Evolutionary conservation across 2,113 vertebrate genomes (phyloP).

Genomic region (Phasianus colchicus): DNA sequence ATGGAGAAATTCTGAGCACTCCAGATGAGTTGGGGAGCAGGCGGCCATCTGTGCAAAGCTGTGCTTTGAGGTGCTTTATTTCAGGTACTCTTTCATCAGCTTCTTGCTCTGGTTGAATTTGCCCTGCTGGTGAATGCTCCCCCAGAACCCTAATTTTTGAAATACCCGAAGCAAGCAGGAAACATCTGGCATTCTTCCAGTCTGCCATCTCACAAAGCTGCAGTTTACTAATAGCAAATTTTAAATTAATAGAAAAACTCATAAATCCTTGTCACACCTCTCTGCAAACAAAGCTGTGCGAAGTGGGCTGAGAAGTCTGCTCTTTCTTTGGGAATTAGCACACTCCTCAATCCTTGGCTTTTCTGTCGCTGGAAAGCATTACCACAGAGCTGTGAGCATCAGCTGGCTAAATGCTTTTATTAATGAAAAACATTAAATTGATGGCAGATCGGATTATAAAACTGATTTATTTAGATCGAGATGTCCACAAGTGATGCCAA

Average conservation of each 20-base stretch:
- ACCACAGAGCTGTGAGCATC: not conserved
- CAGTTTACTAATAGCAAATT: not conserved
- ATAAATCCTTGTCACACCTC: not conserved
- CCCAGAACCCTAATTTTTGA: not conserved
- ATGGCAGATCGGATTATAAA: not conserved
- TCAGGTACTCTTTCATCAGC: not conserved
- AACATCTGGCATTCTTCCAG: not conserved
- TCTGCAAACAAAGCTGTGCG: not conserved
- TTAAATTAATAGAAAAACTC: not conserved
- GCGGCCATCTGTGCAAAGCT: not conserved
- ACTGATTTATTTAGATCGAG: not conserved
- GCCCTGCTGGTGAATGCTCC: not conserved
- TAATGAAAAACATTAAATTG: not conserved
- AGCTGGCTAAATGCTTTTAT: not conserved
- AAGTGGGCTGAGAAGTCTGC: not conserved
- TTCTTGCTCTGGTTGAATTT: not conserved
- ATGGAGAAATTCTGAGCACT: not conserved
- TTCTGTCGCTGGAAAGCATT: not conserved
- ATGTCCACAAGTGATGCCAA: not conserved
- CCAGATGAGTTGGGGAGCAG: not conserved
- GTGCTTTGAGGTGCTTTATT: rapidly evolving
- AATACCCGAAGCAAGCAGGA: not conserved
- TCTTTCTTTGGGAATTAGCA: not conserved
- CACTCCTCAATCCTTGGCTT: not conserved
- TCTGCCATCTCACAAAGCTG: not conserved